Evolutionary conservation across 2,888 invertebrate genomes (phyloP), one percentile per base, ranked within the genome.

Genomic region (Drosophila ustulata): DNA sequence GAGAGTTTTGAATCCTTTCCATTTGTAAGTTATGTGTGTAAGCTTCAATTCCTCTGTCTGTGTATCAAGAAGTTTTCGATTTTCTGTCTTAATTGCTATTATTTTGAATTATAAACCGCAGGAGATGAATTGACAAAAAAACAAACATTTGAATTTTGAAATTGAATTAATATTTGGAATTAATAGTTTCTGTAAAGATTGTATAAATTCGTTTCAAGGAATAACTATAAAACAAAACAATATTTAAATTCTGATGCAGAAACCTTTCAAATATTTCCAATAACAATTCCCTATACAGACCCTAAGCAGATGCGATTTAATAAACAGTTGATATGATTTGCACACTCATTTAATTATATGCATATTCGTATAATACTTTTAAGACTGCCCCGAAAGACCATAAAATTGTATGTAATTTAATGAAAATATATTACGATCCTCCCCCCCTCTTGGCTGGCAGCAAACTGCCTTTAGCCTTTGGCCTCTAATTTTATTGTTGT

Each of bases 391-490:
- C 32, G 39, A 64, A 75, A 67, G 53, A 51, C 72, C 72, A 74
- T 83, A 82, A 85, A 85, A 79, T 72, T 75, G 66, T 70, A 67
- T 71, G 51, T 64, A 64, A 72, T 82, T 88, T 83, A 83, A 83
- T 83, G 86, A 88, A 88, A 88, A 83, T 83, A 85, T 83, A 83
- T 85, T 77, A 67, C 66, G 65, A 61, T 26, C 23, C 58, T 13
- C 9, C 56, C 56, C 13, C 37, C 11, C 37, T 37, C 6, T 3
- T 4, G 11, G 5, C 9, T 8, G 0, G 3, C 18, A 7, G 11
- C 25, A 7, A 11, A 9, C 25, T 6, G 7, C 45, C 30, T 18
- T 25, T 41, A 43, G 43, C 43, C 25, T 49, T 28, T 52, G 66
- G 67, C 57, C 56, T 37, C 67, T 80, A 66, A 51, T 84, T 86